Conservation (phyloP, 2,888 invertebrate species). For the Euzophera pinguis region DNA sequence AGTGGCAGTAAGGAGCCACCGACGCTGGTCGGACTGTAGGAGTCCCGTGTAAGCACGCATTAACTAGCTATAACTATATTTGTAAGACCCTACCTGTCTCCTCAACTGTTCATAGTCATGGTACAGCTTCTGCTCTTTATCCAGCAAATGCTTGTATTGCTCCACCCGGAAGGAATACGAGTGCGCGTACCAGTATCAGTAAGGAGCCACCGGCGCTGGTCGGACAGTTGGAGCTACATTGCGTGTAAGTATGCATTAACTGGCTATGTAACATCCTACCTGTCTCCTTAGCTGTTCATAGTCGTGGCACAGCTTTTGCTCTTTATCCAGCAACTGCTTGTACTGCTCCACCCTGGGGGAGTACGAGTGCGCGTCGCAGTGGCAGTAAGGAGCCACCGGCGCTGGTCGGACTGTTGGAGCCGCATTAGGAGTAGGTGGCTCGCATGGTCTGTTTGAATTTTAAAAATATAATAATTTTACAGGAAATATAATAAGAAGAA, state of each 20-base stretch:
- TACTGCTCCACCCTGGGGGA: conserved; percentile 81
- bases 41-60: too few species aligned
- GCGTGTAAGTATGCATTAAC: too few species aligned
- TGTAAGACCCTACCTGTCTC: conserved; percentile 46
- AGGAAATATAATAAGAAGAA: neutral
- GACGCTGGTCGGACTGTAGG: conserved; percentile 69
- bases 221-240: conserved; percentile 61
- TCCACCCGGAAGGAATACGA: conserved; percentile 80
- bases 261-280: conserved; percentile 17
- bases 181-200: conserved; percentile 83
- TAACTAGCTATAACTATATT: too few species aligned
- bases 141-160: conserved; percentile 80
- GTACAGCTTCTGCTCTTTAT: conserved; percentile 80
- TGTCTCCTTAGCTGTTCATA: conserved; percentile 70
- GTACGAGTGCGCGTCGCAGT: conserved; percentile 82
- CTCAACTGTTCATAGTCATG: conserved; percentile 75
- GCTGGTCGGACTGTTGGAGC: conserved; percentile 67
- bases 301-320: conserved; percentile 78
- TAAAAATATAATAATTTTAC: too few species aligned
- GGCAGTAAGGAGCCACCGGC: conserved; percentile 81
- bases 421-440: conserved; percentile 76
- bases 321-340: conserved; percentile 80
- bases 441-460: conserved; percentile 75
- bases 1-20: conserved; percentile 82
- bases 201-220: conserved; percentile 79